Evolutionary conservation across 1,140 invertebrate genomes (phyloP).

Genomic region (Rhynchophorus ferrugineus): DNA sequence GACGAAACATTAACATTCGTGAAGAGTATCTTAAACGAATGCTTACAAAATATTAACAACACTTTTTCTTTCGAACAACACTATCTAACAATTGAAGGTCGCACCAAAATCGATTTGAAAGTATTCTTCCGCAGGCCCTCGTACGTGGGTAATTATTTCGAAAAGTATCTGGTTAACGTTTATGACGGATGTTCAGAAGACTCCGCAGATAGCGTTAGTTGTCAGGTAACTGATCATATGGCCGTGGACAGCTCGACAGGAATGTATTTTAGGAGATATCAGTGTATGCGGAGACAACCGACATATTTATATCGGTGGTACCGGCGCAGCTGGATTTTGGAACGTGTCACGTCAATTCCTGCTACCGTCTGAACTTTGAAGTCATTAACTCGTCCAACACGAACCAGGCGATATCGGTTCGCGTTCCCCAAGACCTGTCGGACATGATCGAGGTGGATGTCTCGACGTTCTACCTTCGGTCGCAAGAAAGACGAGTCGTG

Average conservation of each 20-base stretch:
- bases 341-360: conserved; percentile 25
- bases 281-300: conserved; percentile 23
- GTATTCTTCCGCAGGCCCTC: conserved; percentile 19
- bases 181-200: conserved; percentile 13
- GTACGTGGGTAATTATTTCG: conserved; percentile 20
- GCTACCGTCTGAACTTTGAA: conserved; percentile 30
- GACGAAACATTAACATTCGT: background rate
- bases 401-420: conserved; percentile 22
- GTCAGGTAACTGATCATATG: conserved; percentile 8
- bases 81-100: conserved; percentile 5
- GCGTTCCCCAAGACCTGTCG: conserved; percentile 24
- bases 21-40: conserved; percentile 10
- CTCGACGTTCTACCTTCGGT: conserved; percentile 16
- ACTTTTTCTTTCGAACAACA: conserved; percentile 18
- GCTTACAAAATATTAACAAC: conserved; percentile 15
- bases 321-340: conserved; percentile 30
- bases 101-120: conserved; percentile 9
- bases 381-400: conserved; percentile 21
- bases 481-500: conserved; percentile 16
- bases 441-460: conserved; percentile 21
- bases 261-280: conserved; percentile 27
- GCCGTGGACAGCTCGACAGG: too few species aligned
- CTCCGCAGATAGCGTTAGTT: conserved; percentile 2
- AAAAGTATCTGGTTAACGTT: conserved; percentile 17
- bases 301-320: conserved; percentile 22